These are phyloP conservation scores for Dasyurus viverrinus DNA, from an alignment of 2,113 vertebrate species.

Conservation along the genomic window DNA sequence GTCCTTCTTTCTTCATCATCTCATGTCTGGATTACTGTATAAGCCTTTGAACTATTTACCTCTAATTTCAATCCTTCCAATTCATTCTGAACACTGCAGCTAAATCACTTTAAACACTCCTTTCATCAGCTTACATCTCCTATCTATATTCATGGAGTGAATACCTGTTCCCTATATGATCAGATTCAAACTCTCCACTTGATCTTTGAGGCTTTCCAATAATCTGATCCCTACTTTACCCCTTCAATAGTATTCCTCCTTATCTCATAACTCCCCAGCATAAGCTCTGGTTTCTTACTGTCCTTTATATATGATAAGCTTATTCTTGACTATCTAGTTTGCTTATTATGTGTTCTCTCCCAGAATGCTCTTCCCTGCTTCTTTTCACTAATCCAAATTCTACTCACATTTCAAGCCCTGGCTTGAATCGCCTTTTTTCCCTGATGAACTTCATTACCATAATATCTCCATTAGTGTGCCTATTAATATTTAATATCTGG, in stretches of 20 bases:
- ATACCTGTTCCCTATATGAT: neutral
- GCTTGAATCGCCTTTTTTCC: neutral
- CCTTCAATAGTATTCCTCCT: neutral
- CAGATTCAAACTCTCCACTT: neutral
- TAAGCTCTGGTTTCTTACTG: neutral
- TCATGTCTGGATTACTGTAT: neutral
- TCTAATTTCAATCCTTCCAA: neutral
- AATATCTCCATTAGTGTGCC: neutral
- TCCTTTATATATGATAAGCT: neutral
- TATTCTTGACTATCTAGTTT: neutral
- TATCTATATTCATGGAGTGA: neutral
- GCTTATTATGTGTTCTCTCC: neutral
- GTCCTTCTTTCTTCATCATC: neutral
- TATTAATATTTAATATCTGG: neutral
- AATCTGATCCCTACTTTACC: neutral
- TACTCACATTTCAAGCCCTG: neutral
- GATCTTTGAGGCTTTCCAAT: neutral
- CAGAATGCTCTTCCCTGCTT: neutral
- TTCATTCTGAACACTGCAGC: neutral
- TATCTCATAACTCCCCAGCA: neutral
- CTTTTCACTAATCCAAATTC: neutral
- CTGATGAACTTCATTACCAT: no score
- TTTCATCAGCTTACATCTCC: neutral
- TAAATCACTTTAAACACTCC: neutral
- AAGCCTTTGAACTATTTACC: neutral